These are phyloP conservation scores for Pantala flavescens DNA, from an alignment of 1,140 invertebrate genomes.

Conservation along the genomic window DNA sequence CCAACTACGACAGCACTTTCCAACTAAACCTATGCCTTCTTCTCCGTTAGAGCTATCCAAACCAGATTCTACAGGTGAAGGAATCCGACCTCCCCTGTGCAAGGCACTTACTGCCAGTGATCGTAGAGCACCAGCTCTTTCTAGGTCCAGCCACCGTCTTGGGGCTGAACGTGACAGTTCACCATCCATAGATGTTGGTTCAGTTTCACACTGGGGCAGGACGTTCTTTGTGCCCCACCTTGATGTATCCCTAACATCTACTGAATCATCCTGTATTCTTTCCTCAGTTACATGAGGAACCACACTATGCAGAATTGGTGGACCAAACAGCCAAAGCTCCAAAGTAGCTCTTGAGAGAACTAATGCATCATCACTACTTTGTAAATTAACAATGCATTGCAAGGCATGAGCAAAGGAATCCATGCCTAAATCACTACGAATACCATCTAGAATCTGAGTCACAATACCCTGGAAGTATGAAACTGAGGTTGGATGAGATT, in stretches of 20 bases:
- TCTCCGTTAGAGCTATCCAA: not conserved
- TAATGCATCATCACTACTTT: not conserved
- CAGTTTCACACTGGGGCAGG: not conserved
- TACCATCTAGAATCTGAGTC: not conserved
- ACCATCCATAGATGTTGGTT: not conserved
- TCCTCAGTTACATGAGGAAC: not conserved
- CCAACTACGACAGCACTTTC: not conserved
- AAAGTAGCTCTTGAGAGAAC: not conserved
- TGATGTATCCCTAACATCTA: not conserved
- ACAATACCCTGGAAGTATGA: not conserved
- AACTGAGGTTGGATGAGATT: not conserved
- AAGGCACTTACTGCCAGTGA: conserved; percentile 43
- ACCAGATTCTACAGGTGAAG: not conserved
- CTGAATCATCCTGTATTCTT: not conserved
- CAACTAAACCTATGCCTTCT: not conserved
- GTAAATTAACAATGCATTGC: not conserved
- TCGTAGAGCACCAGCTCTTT: conserved; percentile 68
- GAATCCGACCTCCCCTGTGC: not conserved
- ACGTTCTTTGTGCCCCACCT: not conserved
- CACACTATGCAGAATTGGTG: not conserved
- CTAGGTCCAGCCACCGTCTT: conserved; percentile 63
- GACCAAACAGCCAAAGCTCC: not conserved
- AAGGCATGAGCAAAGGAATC: not conserved
- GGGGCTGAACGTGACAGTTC: not conserved
- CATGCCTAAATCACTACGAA: not conserved